Evolutionary conservation across 2,797 vertebrate genomes (phyloP).

Genomic region (Halcyon chelicuti): DNA sequence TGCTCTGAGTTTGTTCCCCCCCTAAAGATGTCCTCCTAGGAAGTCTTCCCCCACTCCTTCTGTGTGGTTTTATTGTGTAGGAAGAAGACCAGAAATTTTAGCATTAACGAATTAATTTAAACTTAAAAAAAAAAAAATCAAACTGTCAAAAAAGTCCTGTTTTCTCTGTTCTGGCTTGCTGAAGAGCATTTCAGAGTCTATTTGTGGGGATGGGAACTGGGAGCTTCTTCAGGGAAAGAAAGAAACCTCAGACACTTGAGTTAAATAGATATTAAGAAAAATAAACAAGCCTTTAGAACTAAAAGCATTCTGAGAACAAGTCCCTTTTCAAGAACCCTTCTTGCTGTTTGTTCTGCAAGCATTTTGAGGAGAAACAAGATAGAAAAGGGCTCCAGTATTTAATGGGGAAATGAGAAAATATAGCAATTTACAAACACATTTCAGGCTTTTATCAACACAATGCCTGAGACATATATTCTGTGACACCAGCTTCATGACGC

Average conservation of each 20-base stretch:
- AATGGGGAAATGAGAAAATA: background rate
- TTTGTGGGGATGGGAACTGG: background rate
- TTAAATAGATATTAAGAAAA: background rate
- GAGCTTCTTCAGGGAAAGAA: background rate
- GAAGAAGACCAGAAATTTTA: background rate
- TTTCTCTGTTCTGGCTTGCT: background rate
- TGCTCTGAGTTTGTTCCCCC: background rate
- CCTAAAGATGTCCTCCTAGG: background rate
- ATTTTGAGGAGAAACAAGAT: background rate
- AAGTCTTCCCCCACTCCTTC: accelerated
- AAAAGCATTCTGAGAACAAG: background rate
- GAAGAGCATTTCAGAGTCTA: background rate
- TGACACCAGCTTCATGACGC: background rate
- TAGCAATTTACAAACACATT: background rate
- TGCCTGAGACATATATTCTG: background rate
- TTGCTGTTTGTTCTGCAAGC: background rate
- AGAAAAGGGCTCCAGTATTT: background rate
- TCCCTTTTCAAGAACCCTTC: background rate
- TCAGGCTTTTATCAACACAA: background rate
- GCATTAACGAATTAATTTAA: background rate
- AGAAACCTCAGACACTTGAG: background rate
- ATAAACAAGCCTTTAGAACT: background rate
- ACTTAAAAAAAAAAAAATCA: background rate
- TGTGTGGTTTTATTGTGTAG: background rate
- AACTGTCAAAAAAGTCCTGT: background rate